Conservation (phyloP, 2,113 vertebrate genomes). For the Anolis sagrei region DNA sequence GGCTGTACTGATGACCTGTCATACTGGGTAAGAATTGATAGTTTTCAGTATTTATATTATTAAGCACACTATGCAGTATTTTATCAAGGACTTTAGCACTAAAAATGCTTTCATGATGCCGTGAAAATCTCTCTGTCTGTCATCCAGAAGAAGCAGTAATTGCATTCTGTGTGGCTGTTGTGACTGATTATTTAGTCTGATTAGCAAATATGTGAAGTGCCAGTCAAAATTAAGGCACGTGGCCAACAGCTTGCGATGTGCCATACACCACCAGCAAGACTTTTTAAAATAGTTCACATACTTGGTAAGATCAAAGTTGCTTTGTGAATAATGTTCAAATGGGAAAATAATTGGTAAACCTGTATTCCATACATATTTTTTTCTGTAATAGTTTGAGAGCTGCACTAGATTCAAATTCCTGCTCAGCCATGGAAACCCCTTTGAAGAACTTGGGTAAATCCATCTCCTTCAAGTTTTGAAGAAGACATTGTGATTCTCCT, state of each 20-base stretch:
- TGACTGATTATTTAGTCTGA: not conserved
- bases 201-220: slow-evolving; percentile 4
- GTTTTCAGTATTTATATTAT: not conserved
- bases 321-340: not conserved
- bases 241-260: not conserved
- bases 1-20: not conserved
- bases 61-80: not conserved
- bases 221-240: not conserved
- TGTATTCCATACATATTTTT: no score
- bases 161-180: not conserved
- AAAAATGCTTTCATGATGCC: not conserved
- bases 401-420: no score
- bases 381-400: no score
- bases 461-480: no score
- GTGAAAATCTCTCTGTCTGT: not conserved
- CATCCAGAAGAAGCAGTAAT: not conserved
- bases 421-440: no score
- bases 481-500: no score
- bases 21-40: not conserved
- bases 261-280: not conserved
- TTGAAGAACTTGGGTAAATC: no score
- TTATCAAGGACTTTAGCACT: not conserved
- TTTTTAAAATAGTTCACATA: slow-evolving; percentile 9
- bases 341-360: not conserved
- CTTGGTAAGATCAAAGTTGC: not conserved